phyloP scores from a whole-genome alignment of 2,797 vertebrate genomes.

The Caiman crocodilus region DNA sequence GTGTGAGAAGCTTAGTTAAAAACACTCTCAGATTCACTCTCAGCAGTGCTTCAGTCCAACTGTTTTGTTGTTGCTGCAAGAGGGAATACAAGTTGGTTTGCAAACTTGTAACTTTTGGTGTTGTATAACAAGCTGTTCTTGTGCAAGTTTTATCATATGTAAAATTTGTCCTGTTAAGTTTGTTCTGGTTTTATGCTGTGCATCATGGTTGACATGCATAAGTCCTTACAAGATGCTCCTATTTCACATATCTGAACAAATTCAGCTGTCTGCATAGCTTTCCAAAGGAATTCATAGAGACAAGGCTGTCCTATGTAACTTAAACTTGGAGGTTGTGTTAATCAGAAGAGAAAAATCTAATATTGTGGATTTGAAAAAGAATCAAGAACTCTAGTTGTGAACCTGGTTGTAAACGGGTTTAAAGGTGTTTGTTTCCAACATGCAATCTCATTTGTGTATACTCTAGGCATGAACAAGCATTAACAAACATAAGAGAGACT shows the following conservation, averaged over 20 bases:
- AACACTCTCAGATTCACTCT: conserved; percentile 12
- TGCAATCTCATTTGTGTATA: not conserved
- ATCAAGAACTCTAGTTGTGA: not conserved
- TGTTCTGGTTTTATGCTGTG: too few relatives aligned
- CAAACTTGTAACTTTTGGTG: too few relatives aligned
- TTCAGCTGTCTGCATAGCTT: too few relatives aligned
- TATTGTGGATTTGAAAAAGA: conserved; percentile 17
- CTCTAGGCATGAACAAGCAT: not conserved
- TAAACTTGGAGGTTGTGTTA: not conserved
- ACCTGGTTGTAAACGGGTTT: not conserved
- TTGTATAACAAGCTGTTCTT: too few relatives aligned
- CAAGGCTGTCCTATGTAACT: not conserved
- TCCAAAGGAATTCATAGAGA: too few relatives aligned
- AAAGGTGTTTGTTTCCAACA: not conserved
- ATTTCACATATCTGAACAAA: too few relatives aligned
- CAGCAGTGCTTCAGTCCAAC: not conserved
- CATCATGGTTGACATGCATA: too few relatives aligned
- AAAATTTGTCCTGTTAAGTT: too few relatives aligned
- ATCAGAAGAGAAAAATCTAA: not conserved
- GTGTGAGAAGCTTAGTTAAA: conserved; percentile 33
- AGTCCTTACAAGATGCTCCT: too few relatives aligned
- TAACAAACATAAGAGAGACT: conserved; percentile 3
- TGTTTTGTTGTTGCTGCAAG: not conserved
- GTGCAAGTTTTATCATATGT: too few relatives aligned
- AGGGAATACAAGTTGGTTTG: not conserved